Evolutionary conservation across 2,113 vertebrate species (phyloP).

Genomic region (Nerophis ophidion): DNA sequence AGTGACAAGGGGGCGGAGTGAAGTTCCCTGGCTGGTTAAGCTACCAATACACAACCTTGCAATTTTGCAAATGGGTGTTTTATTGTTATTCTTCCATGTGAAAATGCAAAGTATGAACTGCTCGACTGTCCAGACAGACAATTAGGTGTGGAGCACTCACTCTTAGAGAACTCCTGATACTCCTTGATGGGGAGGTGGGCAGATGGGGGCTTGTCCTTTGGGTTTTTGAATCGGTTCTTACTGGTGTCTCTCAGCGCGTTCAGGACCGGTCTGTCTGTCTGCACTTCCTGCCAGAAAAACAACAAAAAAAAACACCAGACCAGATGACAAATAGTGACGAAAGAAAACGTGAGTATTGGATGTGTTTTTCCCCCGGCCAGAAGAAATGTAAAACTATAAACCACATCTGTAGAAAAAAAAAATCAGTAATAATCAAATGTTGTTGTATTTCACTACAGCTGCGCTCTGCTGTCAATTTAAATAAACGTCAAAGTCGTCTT

Average conservation of each 20-base stretch:
- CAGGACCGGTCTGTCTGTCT: slow-evolving; percentile 59
- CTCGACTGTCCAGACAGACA: not conserved
- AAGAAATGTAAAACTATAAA: slow-evolving; percentile 12
- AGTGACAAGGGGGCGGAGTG: too few species aligned
- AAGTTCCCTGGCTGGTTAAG: not conserved
- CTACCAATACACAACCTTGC: not conserved
- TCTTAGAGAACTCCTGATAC: slow-evolving; percentile 45
- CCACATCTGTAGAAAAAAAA: not conserved
- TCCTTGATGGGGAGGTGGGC: slow-evolving; percentile 69
- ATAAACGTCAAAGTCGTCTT: slow-evolving; percentile 12
- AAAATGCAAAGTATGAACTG: not conserved
- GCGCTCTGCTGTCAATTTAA: slow-evolving; percentile 31
- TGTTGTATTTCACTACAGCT: slow-evolving; percentile 25
- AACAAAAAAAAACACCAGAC: too few species aligned
- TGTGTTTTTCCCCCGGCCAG: not conserved
- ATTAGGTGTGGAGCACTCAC: slow-evolving; percentile 52
- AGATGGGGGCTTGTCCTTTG: slow-evolving; percentile 53
- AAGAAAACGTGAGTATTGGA: not conserved
- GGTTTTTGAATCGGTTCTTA: slow-evolving; percentile 50
- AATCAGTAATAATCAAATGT: slow-evolving; percentile 9
- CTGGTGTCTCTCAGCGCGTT: slow-evolving; percentile 59
- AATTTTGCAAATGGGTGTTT: not conserved
- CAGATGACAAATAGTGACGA: slow-evolving; percentile 4
- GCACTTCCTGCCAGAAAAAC: slow-evolving; percentile 57
- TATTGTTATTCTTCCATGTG: not conserved